phyloP scores from a whole-genome alignment of 92 coral and sea anemone genomes.

The Porites divaricata region DNA sequence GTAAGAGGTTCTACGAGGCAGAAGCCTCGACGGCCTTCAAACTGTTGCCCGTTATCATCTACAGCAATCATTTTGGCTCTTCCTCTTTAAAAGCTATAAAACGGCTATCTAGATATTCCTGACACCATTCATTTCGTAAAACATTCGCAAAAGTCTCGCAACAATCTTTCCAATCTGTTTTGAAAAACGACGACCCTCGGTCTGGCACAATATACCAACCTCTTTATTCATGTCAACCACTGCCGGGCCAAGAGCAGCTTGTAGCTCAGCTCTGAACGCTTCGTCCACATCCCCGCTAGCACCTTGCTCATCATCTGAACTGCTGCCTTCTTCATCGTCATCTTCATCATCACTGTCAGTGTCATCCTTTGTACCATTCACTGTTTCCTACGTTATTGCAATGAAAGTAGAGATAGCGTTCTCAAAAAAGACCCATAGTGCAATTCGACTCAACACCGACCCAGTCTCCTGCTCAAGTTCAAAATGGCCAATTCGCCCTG shows the following conservation, averaged over 20 bases:
- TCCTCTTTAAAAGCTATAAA: no score
- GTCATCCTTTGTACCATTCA: neutral
- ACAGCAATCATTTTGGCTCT: neutral
- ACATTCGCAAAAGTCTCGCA: neutral
- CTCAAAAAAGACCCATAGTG: no score
- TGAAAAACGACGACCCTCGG: neutral
- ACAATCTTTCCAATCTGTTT: neutral
- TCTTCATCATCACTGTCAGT: slow-evolving; percentile 44
- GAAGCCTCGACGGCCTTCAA: no score
- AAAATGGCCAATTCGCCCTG: no score
- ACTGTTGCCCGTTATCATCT: neutral
- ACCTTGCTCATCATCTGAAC: slow-evolving; percentile 57
- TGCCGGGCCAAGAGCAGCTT: slow-evolving; percentile 91
- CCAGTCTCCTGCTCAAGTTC: no score
- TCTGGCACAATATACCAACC: neutral
- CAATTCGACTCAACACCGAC: no score
- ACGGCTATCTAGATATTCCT: neutral
- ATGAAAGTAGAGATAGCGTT: neutral
- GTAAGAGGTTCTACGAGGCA: no score
- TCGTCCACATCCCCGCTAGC: slow-evolving; percentile 78
- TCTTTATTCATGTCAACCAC: slow-evolving; percentile 68
- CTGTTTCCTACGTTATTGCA: neutral
- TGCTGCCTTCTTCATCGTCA: slow-evolving; percentile 57
- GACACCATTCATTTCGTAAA: neutral
- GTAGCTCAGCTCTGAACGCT: slow-evolving; percentile 89